These are phyloP conservation scores for Chrysemys picta DNA, from an alignment of 2,113 vertebrate species.

Conservation along the genomic window DNA sequence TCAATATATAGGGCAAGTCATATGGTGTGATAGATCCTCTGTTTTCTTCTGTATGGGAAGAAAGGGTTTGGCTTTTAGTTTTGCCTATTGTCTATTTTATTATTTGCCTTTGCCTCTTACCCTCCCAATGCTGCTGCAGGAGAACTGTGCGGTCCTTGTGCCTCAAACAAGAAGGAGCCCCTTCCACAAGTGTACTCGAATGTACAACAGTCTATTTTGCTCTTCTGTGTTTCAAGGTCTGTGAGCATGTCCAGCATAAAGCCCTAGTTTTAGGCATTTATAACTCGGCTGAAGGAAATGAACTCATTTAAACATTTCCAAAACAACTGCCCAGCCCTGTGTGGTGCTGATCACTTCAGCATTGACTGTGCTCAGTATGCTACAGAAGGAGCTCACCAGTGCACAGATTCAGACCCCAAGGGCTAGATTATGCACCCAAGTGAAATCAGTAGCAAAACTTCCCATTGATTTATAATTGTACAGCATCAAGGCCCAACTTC, in stretches of 20 bases:
- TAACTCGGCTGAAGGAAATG: neutral
- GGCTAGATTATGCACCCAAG: neutral
- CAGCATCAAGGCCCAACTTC: neutral
- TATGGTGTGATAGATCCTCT: neutral
- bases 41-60: neutral
- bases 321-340: neutral
- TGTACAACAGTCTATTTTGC: neutral
- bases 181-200: neutral
- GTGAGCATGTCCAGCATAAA: too few relatives aligned
- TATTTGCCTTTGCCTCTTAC: neutral
- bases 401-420: rapidly evolving
- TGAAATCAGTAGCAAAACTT: neutral
- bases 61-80: too few relatives aligned
- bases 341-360: neutral
- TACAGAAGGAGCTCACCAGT: neutral
- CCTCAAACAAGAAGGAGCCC: neutral
- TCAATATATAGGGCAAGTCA: neutral
- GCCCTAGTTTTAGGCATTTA: too few relatives aligned
- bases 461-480: neutral
- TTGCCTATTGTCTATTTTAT: too few relatives aligned
- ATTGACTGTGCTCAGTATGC: neutral
- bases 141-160: neutral
- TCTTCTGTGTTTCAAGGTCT: neutral
- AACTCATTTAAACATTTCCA: neutral
- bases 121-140: neutral